These are phyloP conservation scores for Drosophila neonasuta DNA, from an alignment of 2,888 invertebrate genomes.

Conservation along the genomic window DNA sequence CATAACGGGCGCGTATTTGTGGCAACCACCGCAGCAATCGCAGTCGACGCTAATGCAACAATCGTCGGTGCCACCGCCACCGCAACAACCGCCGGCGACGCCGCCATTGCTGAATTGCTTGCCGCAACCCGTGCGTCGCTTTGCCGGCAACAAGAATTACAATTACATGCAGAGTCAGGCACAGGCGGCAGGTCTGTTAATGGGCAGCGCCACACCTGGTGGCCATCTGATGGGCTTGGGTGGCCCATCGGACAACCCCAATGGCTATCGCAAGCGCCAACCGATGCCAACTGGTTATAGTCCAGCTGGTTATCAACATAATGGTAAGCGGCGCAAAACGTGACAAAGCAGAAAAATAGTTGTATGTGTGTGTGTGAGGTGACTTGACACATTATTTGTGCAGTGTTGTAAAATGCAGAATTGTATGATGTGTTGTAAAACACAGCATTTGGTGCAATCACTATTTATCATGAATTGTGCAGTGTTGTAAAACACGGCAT, in stretches of 20 bases:
- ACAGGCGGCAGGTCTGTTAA: slow-evolving; percentile 29
- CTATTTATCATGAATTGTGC: neutral
- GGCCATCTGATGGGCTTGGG: slow-evolving; percentile 39
- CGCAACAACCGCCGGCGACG: slow-evolving; percentile 34
- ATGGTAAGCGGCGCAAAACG: slow-evolving; percentile 55
- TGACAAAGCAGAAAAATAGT: slow-evolving; percentile 25
- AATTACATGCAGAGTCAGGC: slow-evolving; percentile 47
- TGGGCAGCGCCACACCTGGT: slow-evolving; percentile 26
- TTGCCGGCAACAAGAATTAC: slow-evolving; percentile 61
- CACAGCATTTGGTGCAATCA: neutral
- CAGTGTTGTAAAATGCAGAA: slow-evolving; percentile 14
- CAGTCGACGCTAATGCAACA: slow-evolving; percentile 35
- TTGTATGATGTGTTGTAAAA: neutral
- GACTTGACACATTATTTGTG: slow-evolving; percentile 4
- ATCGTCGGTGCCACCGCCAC: slow-evolving; percentile 31
- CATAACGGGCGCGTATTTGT: slow-evolving; percentile 53
- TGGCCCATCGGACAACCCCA: slow-evolving; percentile 41
- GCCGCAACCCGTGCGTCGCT: slow-evolving; percentile 49
- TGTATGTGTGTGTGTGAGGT: neutral
- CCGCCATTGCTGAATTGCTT: slow-evolving; percentile 20
- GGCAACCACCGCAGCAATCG: slow-evolving; percentile 41
- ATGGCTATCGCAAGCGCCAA: slow-evolving; percentile 59
- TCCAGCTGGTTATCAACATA: slow-evolving; percentile 52
- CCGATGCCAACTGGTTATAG: slow-evolving; percentile 47
- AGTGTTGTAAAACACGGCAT: slow-evolving; percentile 18